A percentile compares a stretch with the other conserved stretches of the same genome.
phyloP scores from a whole-genome alignment of 2,888 invertebrate species.

The Lycaena phlaeas region DNA sequence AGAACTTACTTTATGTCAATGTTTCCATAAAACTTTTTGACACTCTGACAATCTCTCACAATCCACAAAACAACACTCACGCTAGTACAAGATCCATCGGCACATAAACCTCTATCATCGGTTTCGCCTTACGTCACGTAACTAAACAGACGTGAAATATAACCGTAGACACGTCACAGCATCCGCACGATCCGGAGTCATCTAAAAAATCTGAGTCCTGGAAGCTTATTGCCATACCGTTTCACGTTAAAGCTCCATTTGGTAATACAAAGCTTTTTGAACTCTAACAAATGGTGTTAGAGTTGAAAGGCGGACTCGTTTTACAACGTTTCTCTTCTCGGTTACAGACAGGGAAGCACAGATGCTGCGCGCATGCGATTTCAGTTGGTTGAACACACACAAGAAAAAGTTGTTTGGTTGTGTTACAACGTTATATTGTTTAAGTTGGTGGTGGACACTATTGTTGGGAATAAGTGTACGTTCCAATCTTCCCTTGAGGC shows the following conservation, averaged over 20 bases:
- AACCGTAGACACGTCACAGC: conserved; percentile 45
- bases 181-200: conserved; percentile 46
- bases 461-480: conserved; percentile 50
- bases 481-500: conserved; percentile 22
- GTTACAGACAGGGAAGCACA: conserved; percentile 50
- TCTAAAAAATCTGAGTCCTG: conserved; percentile 67
- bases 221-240: conserved; percentile 57
- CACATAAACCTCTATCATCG: conserved; percentile 23
- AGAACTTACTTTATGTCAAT: conserved; percentile 27
- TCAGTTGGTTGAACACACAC: conserved; percentile 32
- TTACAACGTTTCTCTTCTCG: conserved; percentile 24
- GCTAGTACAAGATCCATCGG: conserved; percentile 20
- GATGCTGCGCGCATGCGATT: conserved; percentile 70
- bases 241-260: conserved; percentile 37
- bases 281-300: conserved; percentile 14
- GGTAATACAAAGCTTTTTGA: conserved; percentile 15
- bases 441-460: conserved; percentile 46
- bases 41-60: conserved; percentile 22
- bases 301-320: conserved; percentile 16
- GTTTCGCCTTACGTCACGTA: conserved; percentile 34
- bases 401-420: conserved; percentile 24
- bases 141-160: conserved; percentile 29
- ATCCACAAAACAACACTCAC: conserved; percentile 30
- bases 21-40: conserved; percentile 23
- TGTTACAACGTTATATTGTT: conserved; percentile 43